A percentile compares a stretch with the other conserved stretches of the same genome.
Evolutionary conservation across 1,140 invertebrate genomes (phyloP).

Genomic region (Drosophila carrolli): DNA sequence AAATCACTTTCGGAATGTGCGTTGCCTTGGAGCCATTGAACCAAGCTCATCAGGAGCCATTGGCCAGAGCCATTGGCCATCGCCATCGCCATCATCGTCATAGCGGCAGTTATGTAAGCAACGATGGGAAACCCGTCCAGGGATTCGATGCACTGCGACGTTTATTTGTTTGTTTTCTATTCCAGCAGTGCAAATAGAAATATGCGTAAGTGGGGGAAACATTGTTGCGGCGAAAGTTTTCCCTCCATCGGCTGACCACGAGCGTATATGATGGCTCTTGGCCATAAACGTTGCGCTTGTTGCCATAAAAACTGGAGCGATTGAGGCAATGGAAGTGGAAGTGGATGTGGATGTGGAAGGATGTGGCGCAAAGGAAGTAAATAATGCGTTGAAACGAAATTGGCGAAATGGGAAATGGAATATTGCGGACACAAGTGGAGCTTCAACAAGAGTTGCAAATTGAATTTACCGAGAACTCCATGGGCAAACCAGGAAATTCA

Average conservation of each 20-base stretch:
- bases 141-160: conserved; percentile 29
- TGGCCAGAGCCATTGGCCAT: conserved; percentile 10
- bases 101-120: conserved; percentile 44
- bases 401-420: conserved; percentile 38
- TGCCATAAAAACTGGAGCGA: conserved; percentile 63
- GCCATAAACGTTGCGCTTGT: conserved; percentile 50
- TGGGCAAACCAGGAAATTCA: conserved; percentile 7
- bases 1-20: conserved; percentile 64
- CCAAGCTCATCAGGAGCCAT: conserved; percentile 53
- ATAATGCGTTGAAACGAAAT: conserved; percentile 50
- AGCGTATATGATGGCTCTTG: conserved; percentile 51
- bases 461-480: conserved; percentile 30
- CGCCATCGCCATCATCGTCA: conserved; percentile 18
- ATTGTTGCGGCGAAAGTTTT: conserved; percentile 64
- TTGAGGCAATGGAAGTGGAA: conserved; percentile 22
- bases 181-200: conserved; percentile 42
- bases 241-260: conserved; percentile 16
- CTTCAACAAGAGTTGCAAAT: conserved; percentile 33
- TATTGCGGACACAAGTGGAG: conserved; percentile 43
- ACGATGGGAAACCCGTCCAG: conserved; percentile 17
- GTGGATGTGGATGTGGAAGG: conserved; percentile 40
- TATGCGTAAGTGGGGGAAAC: conserved; percentile 53
- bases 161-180: conserved; percentile 53
- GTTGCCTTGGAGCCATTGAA: conserved; percentile 49
- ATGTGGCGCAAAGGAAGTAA: conserved; percentile 50